Conservation (phyloP, 1,140 invertebrate genomes). For the Drosophila mojavensis region DNA sequence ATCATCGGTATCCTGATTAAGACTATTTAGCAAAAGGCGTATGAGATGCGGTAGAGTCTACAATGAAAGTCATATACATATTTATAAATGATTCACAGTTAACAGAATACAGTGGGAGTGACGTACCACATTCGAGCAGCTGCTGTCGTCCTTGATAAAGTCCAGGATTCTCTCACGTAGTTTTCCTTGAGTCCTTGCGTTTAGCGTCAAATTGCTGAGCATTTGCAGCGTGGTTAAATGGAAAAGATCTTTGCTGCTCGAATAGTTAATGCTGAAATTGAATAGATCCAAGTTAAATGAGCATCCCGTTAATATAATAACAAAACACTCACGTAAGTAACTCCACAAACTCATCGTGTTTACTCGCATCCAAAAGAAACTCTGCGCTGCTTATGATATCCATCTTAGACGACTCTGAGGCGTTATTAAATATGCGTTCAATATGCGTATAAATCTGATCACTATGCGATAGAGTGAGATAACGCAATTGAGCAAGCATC, state of each 20-base stretch:
- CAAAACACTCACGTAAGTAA: slow-evolving; percentile 58
- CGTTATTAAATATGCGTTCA: slow-evolving; percentile 62
- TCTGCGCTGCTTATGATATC: slow-evolving; percentile 74
- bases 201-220: slow-evolving; percentile 69
- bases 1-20: slow-evolving; percentile 71
- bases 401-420: slow-evolving; percentile 46
- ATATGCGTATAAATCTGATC: slow-evolving; percentile 66
- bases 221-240: slow-evolving; percentile 63
- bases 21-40: slow-evolving; percentile 67
- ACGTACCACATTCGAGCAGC: slow-evolving; percentile 54
- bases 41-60: slow-evolving; percentile 67
- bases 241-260: slow-evolving; percentile 67
- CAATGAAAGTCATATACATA: too few species aligned
- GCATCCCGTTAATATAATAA: not conserved
- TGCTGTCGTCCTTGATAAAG: slow-evolving; percentile 64
- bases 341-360: slow-evolving; percentile 77
- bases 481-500: slow-evolving; percentile 74
- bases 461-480: slow-evolving; percentile 64
- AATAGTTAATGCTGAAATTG: slow-evolving; percentile 60
- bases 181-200: slow-evolving; percentile 49
- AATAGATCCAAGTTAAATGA: slow-evolving; percentile 1
- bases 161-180: slow-evolving; percentile 62
- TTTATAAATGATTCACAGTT: not conserved
- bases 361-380: slow-evolving; percentile 66
- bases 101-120: not conserved